Evolutionary conservation across 2,797 vertebrate species (phyloP), one percentile per base, ranked within the genome.

Genomic region (Xiphorhynchus erythropygius): DNA sequence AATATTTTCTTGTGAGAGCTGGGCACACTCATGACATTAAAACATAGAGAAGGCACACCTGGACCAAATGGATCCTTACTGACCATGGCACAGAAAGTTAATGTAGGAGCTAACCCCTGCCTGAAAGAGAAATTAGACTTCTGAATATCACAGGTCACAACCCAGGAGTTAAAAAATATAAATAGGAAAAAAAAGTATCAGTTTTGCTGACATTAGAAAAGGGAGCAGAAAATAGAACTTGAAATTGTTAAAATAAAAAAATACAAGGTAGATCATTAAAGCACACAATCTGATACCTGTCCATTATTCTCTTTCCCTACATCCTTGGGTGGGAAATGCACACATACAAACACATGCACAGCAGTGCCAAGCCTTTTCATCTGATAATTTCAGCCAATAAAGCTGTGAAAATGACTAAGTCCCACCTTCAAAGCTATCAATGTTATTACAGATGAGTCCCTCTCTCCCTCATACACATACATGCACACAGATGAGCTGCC

Each of bases 381-480:
- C 92, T 96, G 93, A 94, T 93, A 96, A 95, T 95, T 89, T 56
- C 50, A 84, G 65, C 53, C 96, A 96, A 94, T 84, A 95, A 95
- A 95, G 80, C 90, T 92, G 77, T 91, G 84, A 73, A 97, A 97
- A 81, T 50, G 25, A 87, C 86, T 60, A 90, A 91, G 93, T 52
- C 49, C 57, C 95, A 95, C 79, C 93, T 97, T 97, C 77, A 97
- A 94, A 97, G 77, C 90, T 92, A 86, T 94, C 93, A 84, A 18
- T 57, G 85, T 78, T 96, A 90, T 89, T 92, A 93, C 76, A 75
- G 87, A 75, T 28, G 85, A 92, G 56, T 77, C 35, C 78, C n/a
- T 80, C 37, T 94, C 64, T 88, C 37, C 80, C 49, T 82, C 83
- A 53, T 25, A 84, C 70, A 91, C 85, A 92, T 33, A 74, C 80